Conservation (phyloP, 2,797 vertebrate genomes). For the Lagocephalus sceleratus region DNA sequence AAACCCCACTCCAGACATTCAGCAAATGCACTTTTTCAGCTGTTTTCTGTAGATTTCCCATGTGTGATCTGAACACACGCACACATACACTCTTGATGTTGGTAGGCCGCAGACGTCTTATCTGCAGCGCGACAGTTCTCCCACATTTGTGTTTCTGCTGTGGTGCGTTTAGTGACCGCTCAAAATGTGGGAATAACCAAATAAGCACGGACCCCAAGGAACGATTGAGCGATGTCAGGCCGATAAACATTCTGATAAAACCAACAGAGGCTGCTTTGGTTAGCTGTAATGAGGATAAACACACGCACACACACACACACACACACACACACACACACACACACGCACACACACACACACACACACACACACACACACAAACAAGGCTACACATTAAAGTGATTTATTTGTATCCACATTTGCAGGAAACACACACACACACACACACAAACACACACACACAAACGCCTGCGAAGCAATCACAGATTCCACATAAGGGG, state of each 20-base stretch:
- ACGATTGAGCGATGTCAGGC: conserved; percentile 45
- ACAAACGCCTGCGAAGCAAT: conserved; percentile 17
- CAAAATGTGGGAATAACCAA: conserved; percentile 38
- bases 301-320: conserved; percentile 31
- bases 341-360: conserved; percentile 6
- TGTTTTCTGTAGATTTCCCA: neutral
- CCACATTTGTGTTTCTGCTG: conserved; percentile 42
- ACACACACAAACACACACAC: conserved; percentile 30
- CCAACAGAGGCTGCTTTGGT: conserved; percentile 44
- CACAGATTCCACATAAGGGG: conserved; percentile 38
- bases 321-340: conserved; percentile 32
- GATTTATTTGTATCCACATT: conserved; percentile 48
- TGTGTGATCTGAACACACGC: conserved; percentile 3
- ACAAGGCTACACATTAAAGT: conserved; percentile 39
- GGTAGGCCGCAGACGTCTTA: conserved; percentile 33
- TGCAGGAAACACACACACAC: conserved; percentile 21
- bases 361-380: conserved; percentile 25
- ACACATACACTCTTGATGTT: conserved; percentile 16
- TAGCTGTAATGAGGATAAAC: conserved; percentile 26
- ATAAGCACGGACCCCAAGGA: conserved; percentile 38
- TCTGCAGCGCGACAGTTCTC: conserved; percentile 38
- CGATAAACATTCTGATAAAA: conserved; percentile 60
- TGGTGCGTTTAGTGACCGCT: conserved; percentile 38
- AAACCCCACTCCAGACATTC: conserved; percentile 16
- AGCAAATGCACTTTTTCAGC: neutral